phyloP scores from a whole-genome alignment of 2,797 vertebrate genomes.

The Darevskia nairensis region DNA sequence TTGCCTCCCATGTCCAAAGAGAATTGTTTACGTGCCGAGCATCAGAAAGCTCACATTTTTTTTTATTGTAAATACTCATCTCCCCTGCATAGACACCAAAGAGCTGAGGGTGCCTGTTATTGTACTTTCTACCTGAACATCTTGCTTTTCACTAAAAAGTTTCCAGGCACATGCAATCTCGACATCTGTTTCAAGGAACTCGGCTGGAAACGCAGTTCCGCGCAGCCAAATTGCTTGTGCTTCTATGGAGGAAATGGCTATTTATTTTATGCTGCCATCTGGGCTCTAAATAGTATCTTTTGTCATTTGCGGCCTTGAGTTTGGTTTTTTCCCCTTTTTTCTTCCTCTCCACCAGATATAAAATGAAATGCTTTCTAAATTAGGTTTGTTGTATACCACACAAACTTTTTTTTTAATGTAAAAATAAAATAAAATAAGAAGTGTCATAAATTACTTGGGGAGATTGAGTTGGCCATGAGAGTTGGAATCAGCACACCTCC shows the following conservation, averaged over 20 bases:
- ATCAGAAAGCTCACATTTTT: slow-evolving; percentile 4
- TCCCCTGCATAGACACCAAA: slow-evolving; percentile 55
- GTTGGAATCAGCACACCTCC: not conserved
- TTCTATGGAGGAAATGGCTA: slow-evolving; percentile 82
- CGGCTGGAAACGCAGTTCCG: slow-evolving; percentile 81
- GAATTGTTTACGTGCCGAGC: slow-evolving; percentile 42
- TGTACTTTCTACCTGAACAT: slow-evolving; percentile 79
- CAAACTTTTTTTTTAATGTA: slow-evolving; percentile 20
- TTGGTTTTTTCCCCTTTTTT: slow-evolving; percentile 60
- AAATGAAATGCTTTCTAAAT: slow-evolving; percentile 76
- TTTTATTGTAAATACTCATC: slow-evolving; percentile 43
- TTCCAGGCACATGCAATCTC: slow-evolving; percentile 81
- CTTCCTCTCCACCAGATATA: slow-evolving; percentile 61
- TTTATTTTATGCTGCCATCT: slow-evolving; percentile 87
- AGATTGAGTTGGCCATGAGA: not conserved
- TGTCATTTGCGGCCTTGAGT: slow-evolving; percentile 78
- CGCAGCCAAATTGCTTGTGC: slow-evolving; percentile 82
- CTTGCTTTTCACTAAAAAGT: slow-evolving; percentile 78
- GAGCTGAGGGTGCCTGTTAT: slow-evolving; percentile 60
- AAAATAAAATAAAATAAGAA: not conserved
- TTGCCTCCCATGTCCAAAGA: not conserved
- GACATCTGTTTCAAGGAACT: slow-evolving; percentile 85
- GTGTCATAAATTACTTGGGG: not conserved
- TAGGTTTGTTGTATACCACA: slow-evolving; percentile 65
- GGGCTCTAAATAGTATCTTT: slow-evolving; percentile 81